A percentile compares a stretch with the other conserved stretches of the same genome.
Evolutionary conservation across 2,113 vertebrate genomes (phyloP).

Genomic region (Rhynchomys soricoides): DNA sequence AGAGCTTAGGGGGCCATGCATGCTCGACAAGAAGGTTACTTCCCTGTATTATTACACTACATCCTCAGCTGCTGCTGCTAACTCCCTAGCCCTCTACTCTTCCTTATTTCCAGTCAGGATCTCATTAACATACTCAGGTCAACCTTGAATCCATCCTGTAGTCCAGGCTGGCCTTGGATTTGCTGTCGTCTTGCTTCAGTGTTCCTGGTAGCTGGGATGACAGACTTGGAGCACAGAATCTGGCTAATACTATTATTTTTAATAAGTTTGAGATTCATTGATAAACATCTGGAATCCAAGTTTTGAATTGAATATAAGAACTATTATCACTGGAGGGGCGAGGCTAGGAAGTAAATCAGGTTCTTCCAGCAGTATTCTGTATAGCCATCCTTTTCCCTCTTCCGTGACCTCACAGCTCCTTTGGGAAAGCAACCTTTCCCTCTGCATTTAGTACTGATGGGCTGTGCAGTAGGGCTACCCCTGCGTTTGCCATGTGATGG

Average conservation of each 20-base stretch:
- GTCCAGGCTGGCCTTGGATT: background rate
- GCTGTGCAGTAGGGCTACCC: background rate
- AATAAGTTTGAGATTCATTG: background rate
- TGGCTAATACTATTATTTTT: background rate
- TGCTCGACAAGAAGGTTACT: background rate
- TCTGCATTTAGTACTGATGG: background rate
- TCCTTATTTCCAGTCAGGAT: background rate
- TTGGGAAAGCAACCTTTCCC: background rate
- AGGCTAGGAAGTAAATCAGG: background rate
- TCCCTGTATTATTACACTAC: background rate
- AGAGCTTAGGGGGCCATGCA: background rate
- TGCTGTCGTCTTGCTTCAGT: no score
- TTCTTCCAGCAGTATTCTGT: background rate
- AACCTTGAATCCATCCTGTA: background rate
- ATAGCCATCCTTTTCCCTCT: background rate
- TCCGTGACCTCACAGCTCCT: background rate
- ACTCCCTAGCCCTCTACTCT: background rate
- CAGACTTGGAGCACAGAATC: background rate
- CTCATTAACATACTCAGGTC: background rate
- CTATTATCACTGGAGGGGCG: background rate
- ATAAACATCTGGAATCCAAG: background rate
- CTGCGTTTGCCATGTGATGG: background rate
- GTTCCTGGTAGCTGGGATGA: background rate
- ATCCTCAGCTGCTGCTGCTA: background rate
- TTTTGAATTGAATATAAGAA: background rate